A percentile compares a stretch with the other conserved stretches of the same genome.
These are phyloP conservation scores for Tragelaphus imberbis DNA, from an alignment of 2,113 vertebrate species.

Conservation along the genomic window DNA sequence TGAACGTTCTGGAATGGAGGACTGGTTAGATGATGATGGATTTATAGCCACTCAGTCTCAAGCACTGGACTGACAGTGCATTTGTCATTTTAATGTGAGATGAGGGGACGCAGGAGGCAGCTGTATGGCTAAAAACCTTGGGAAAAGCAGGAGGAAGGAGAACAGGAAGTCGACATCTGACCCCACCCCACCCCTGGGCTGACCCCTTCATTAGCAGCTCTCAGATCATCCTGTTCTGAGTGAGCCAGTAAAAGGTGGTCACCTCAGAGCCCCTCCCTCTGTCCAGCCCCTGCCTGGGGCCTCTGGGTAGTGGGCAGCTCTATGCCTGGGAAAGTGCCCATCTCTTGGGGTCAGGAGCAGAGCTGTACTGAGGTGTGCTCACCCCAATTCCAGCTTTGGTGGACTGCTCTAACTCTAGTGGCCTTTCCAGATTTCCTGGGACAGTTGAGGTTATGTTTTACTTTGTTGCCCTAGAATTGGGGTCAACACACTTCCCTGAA, in stretches of 20 bases:
- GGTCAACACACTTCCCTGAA: not conserved
- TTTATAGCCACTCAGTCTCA: not conserved
- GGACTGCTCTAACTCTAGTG: not conserved
- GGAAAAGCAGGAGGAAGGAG: not conserved
- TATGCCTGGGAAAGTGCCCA: not conserved
- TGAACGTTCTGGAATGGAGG: not conserved
- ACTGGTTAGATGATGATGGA: not conserved
- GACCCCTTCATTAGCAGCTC: not conserved
- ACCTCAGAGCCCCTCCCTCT: not conserved
- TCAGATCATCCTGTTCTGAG: not conserved
- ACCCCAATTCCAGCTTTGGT: not conserved
- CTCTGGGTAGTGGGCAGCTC: not conserved
- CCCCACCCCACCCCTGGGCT: not conserved
- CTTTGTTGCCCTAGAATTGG: not conserved
- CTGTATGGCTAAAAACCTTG: not conserved
- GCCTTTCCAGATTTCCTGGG: not conserved
- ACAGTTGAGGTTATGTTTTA: not conserved
- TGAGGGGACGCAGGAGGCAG: not conserved
- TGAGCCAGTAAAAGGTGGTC: not conserved
- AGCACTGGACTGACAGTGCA: not conserved
- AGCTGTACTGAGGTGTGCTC: not conserved
- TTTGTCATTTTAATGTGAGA: not conserved
- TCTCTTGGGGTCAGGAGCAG: not conserved
- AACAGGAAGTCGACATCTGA: not conserved
- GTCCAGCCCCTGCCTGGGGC: too few relatives aligned